Conservation (phyloP, 2,113 vertebrate genomes). For the Ceyx melanurus region DNA sequence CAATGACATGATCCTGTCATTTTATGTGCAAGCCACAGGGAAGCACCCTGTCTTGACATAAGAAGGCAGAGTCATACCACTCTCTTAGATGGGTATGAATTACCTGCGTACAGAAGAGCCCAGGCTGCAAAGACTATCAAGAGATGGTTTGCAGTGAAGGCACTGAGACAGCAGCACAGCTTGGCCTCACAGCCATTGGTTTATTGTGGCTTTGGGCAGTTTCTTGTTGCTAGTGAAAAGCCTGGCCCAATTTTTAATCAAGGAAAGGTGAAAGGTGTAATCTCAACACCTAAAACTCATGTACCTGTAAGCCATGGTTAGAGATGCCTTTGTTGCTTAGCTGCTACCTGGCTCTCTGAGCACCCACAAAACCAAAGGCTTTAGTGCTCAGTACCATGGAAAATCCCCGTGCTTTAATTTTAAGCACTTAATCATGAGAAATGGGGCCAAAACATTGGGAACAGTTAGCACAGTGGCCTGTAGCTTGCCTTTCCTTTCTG, state of each 20-base stretch:
- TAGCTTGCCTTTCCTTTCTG: not conserved
- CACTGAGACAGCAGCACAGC: not conserved
- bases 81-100: not conserved
- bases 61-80: rapidly evolving
- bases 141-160: not conserved
- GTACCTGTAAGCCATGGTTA: not conserved
- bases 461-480: not conserved
- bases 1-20: not conserved
- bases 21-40: not conserved
- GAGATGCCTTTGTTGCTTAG: not conserved
- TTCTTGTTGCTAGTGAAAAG: too few species aligned
- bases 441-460: not conserved
- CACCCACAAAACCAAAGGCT: not conserved
- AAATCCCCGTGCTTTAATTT: not conserved
- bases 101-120: not conserved
- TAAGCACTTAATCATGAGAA: not conserved
- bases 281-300: not conserved
- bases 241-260: not conserved
- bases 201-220: too few species aligned
- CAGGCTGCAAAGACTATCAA: not conserved
- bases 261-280: not conserved
- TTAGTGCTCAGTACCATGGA: not conserved
- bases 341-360: not conserved
- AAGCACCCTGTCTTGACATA: rapidly evolving
- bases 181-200: rapidly evolving